Evolutionary conservation across 2,113 vertebrate species (phyloP).

Genomic region (rabbit (Oryctolagus cuniculus)): DNA sequence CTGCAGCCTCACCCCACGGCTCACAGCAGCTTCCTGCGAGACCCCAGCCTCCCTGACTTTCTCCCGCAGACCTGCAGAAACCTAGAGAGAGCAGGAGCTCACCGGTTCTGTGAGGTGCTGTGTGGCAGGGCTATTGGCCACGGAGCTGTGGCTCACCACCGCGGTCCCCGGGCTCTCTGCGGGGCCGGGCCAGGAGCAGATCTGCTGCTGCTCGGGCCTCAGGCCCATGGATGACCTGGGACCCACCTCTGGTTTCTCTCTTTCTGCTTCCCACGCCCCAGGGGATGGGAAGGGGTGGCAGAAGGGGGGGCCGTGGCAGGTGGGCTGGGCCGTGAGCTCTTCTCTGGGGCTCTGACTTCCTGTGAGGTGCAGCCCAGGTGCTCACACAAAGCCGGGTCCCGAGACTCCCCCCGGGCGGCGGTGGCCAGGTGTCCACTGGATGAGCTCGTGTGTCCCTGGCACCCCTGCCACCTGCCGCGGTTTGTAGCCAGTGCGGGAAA

Average conservation of each 20-base stretch:
- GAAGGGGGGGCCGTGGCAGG: neutral
- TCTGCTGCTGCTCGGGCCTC: neutral
- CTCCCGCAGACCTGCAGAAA: neutral
- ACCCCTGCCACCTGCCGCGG: too few species aligned
- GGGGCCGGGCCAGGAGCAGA: too few species aligned
- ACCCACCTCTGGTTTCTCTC: neutral
- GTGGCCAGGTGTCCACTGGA: fast-evolving
- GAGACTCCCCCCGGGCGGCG: fast-evolving
- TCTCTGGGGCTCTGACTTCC: neutral
- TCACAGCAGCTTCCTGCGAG: too few species aligned
- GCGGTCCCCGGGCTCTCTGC: neutral
- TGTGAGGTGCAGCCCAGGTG: too few species aligned
- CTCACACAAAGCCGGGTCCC: too few species aligned
- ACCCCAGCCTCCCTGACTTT: neutral
- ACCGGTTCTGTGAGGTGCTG: too few species aligned
- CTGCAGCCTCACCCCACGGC: neutral
- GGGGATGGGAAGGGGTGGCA: neutral
- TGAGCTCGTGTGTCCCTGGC: neutral
- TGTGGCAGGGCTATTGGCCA: too few species aligned
- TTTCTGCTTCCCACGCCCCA: neutral
- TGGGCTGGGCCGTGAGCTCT: neutral
- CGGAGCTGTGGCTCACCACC: neutral
- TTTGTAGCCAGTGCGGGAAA: neutral
- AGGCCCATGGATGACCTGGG: neutral
- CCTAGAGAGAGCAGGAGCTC: neutral